Conservation (phyloP, 2,113 vertebrate genomes). For the Engraulis encrasicolus region DNA sequence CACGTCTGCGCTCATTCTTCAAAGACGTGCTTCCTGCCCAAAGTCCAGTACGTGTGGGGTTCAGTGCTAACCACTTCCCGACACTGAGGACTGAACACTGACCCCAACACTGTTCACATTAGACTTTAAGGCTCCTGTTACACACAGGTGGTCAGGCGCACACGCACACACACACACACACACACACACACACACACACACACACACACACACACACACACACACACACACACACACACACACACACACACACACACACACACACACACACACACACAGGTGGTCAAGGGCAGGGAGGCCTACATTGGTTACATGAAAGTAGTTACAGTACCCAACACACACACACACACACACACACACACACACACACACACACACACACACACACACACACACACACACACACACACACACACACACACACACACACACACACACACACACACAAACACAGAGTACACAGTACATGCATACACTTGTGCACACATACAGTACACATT, state of each 20-base stretch:
- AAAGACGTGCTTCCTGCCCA: neutral
- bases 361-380: neutral
- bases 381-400: neutral
- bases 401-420: neutral
- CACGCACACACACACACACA: neutral
- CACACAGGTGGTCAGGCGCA: neutral
- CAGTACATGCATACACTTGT: too few species aligned
- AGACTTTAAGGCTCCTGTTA: neutral
- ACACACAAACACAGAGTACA: too few species aligned
- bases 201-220: neutral
- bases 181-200: neutral
- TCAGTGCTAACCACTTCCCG: neutral
- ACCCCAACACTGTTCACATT: neutral
- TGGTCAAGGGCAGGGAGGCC: neutral
- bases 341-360: too few species aligned
- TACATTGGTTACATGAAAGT: too few species aligned
- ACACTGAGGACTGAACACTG: neutral
- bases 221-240: conserved; percentile 10
- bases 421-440: conserved; percentile 9
- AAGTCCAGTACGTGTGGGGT: neutral
- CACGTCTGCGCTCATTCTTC: neutral
- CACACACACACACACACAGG: too few species aligned
- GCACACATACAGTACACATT: too few species aligned
- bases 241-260: too few species aligned
- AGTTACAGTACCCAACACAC: too few species aligned